Base-by-base conservation (phyloP, 1,140 invertebrate genomes). In the Trichonephila inaurata region DNA sequence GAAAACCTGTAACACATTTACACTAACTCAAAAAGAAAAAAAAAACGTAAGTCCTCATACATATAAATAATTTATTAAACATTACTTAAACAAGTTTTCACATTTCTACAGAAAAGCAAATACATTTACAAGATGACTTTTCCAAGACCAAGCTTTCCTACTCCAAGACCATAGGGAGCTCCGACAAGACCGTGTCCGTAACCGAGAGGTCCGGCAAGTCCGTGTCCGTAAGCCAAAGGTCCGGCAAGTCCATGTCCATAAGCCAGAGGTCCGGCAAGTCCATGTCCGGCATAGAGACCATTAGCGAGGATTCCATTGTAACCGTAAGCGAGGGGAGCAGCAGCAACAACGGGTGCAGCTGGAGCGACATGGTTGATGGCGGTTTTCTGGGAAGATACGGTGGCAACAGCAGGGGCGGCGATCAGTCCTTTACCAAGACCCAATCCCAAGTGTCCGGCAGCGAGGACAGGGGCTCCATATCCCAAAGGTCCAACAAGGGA, bases 81-180 rank as follows among this genome's bases (percentile, higher is more conserved):
- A 10, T 51, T 51, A 10, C 10, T 12, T 51, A 10, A 10, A 51
- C 7, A 51, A 7, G 10, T 12, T 51, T 51, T 51, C 10, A 51
- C 51, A 51, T 51, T 10, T 51, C 33, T 40, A 40, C 33, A 51
- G 51, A 51, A 12, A 12, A 10, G 0, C 51, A 51, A 51, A 12
- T 51, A 51, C 51, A 51, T 40, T 40, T 77, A 77, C 28, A 16
- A 77, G 82, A 83, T 58, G 44, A 28, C 77, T 44, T 83, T 83
- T 83, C 82, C 77, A 51, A n/a, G 44, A 83, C 82, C 82, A 21
- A 83, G 44, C 19, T 83, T 83, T 83, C 82, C 82, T 3, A 83
- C 44, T n/a, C 82, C 82, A 8, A 60, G 21, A 83, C 82, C 82
- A 24, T 83, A 83, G 51, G 82, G 82, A 58, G 82, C 82, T 83